Evolutionary conservation across 2,888 invertebrate genomes (phyloP), one percentile per base, ranked within the genome.

Genomic region (Andrena hattorfiana): DNA sequence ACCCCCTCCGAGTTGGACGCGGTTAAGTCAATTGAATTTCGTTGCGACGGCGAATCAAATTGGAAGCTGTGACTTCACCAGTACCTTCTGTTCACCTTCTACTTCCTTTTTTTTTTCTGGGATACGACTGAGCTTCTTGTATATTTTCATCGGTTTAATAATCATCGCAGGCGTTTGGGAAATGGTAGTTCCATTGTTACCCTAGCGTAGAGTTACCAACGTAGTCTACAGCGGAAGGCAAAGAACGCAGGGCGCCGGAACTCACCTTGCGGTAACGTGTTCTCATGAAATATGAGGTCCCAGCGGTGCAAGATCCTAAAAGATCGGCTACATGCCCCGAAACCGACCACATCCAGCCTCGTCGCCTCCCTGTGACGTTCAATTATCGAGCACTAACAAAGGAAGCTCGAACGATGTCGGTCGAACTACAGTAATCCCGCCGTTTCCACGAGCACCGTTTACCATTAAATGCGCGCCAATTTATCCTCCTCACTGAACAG

Each of bases 171-270:
- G 35, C 16, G 32, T 69, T 60, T 30, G 63, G 54, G 30, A 56
- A 68, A 56, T 51, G 56, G 1, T 28, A 10, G n/a, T 20, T 49
- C 10, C 42, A 42, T 54, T 30, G 30, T 30, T 51, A 20, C 32
- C 51, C 42, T 32, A 20, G 10, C 42, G 66, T 54, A 66, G 28
- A 75, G 28, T 72, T 23, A 51, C 59, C 63, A 77, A 71, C 69
- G 77, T 32, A 71, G 63, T 54, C 75, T 71, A 42, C 68, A 69
- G 86, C 86, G 86, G 86, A 88, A 88, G 86, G 79, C 72, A 88
- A 86, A 86, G 85, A 88, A 86, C 80, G 80, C 82, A 67, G 76
- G 59, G 68, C 85, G 77, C 83, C 86, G 86, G 86, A 86, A 88
- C 83, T 78, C 59, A 63, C 73, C 56, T 77, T 60, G 78, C 23